Conservation (phyloP, 2,888 invertebrate species). For the Platycheirus albimanus region DNA sequence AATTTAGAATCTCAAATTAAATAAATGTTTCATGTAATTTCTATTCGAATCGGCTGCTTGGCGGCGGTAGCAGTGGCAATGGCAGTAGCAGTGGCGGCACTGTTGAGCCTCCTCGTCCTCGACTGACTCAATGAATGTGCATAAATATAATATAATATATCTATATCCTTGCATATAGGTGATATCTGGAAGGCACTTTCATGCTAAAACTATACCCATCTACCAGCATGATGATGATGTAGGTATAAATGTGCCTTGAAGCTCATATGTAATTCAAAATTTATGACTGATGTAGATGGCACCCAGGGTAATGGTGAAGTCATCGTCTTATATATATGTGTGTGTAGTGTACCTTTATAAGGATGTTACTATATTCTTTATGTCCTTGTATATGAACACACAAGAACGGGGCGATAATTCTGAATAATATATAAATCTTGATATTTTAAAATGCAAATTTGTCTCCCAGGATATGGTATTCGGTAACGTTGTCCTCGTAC, state of each 20-base stretch:
- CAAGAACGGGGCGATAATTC: constrained; percentile 71
- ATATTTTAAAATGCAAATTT: constrained; percentile 77
- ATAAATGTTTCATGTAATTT: constrained; percentile 74
- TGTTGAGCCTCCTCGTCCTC: constrained; percentile 28
- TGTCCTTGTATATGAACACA: constrained; percentile 35
- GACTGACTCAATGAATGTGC: constrained; percentile 20
- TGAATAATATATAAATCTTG: constrained; percentile 76
- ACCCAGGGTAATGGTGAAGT: constrained; percentile 40
- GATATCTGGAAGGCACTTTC: constrained; percentile 30
- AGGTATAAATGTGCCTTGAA: constrained; percentile 19
- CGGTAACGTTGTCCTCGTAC: too few species aligned
- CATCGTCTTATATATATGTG: too few species aligned
- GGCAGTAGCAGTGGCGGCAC: too few species aligned
- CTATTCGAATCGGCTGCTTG: constrained; percentile 54
- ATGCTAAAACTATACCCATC: constrained; percentile 45
- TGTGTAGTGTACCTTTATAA: constrained; percentile 22
- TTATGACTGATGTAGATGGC: constrained; percentile 62
- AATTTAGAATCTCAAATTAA: constrained; percentile 71
- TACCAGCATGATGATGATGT: constrained; percentile 24
- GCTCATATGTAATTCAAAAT: constrained; percentile 65
- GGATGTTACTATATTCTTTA: constrained; percentile 36
- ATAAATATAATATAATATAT: constrained; percentile 37
- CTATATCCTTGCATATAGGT: constrained; percentile 1
- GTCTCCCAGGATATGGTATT: constrained; percentile 72
- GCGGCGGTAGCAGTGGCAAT: too few species aligned